Conservation (phyloP, 1,140 invertebrate species). For the Drosophila pectinifera region DNA sequence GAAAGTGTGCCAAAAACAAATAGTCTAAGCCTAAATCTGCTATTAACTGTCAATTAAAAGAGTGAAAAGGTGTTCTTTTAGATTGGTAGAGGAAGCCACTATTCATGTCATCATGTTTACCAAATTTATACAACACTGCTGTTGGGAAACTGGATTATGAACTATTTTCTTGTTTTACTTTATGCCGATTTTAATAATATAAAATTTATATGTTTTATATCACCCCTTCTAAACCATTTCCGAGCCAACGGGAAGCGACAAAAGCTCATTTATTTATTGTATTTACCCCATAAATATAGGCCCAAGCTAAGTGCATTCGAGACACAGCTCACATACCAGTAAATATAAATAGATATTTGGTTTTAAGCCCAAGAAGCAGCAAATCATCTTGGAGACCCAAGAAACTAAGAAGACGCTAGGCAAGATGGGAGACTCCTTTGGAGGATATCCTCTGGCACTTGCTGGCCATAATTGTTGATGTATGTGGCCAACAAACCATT, state of each 20-base stretch:
- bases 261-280: constrained; percentile 33
- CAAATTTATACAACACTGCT: neutral
- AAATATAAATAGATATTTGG: constrained; percentile 8
- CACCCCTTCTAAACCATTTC: neutral
- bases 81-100: too few relatives aligned
- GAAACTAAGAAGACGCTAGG: constrained; percentile 13
- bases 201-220: too few relatives aligned
- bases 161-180: too few relatives aligned
- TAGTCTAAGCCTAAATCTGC: neutral
- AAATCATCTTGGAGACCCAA: constrained; percentile 17
- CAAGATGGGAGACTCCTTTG: neutral
- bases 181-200: too few relatives aligned
- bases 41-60: too few relatives aligned
- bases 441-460: constrained; percentile 11
- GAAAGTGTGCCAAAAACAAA: neutral
- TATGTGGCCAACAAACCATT: constrained; percentile 44
- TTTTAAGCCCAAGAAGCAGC: neutral
- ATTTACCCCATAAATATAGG: constrained; percentile 17
- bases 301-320: neutral
- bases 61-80: too few relatives aligned
- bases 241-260: neutral
- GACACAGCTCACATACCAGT: neutral
- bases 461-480: constrained; percentile 5
- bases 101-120: too few relatives aligned
- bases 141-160: too few relatives aligned